Base-by-base conservation (phyloP, 2,888 invertebrate species). In the Baronia brevicornis region DNA sequence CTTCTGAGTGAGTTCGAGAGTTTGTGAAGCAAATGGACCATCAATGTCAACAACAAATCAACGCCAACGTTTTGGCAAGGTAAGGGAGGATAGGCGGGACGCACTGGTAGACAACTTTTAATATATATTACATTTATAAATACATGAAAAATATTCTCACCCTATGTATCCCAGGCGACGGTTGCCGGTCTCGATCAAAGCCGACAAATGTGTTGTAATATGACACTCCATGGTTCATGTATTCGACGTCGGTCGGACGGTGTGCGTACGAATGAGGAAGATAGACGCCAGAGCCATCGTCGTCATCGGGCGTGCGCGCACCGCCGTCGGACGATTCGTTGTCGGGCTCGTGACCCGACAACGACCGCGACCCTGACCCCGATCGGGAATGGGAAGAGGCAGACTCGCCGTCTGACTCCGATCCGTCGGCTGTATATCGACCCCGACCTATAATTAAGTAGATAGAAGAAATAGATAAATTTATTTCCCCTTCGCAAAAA, bases 251-350 rank as follows among this genome's bases (percentile, higher is more conserved):
- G 2, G 53, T 47, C 4, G 73, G 70, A 0, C 75, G 49, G 1
- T 73, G 78, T 15, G 71, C 64, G 64, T 90, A 90, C 43, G 89
- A 51, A 52, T 90, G 90, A 44, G 90, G 89, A 50, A 90, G 72
- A 53, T 90, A 91, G 30, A 89, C 84, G 33, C 84, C 85, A 10
- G 84, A 84, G 18, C 84, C 84, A 69, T 90, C 91, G 23, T 90
- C 90, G 44, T 90, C 90, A 69, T 91, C 91, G 1, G 91, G 84
- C 17, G 84, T 84, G 2, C 84, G 61, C 37, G 90, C 91, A 21
- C 90, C 90, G 45, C 90, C 90, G 73, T 91, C 91, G 1, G 91
- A 91, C 49, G 91, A 91, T 74, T 91, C 91, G 72, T 91, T 91
- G 64, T 91, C 91, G 28, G 91, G 91, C 60, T 91, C 91, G 71